phyloP scores from a whole-genome alignment of 2,797 vertebrate species.

The Graptemys geographica region DNA sequence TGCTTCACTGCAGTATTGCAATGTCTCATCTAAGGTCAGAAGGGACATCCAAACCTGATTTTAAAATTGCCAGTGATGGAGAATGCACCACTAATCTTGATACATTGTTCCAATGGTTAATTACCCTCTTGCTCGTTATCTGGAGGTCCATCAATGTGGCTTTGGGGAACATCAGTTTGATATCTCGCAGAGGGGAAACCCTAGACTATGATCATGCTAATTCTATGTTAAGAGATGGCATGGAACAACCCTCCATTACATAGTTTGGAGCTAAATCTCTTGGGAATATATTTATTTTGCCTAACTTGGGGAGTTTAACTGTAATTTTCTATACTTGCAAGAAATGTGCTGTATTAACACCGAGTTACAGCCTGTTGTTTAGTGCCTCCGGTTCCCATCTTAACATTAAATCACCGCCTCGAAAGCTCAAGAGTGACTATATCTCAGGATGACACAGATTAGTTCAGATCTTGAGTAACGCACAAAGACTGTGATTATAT shows the following conservation, averaged over 20 bases:
- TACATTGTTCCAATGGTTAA: background rate
- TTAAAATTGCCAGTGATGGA: background rate
- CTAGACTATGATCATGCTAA: too few species aligned
- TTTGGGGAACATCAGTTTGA: background rate
- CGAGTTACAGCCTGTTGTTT: background rate
- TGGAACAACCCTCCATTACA: background rate
- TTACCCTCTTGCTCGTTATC: background rate
- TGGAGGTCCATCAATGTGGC: background rate
- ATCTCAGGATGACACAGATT: background rate
- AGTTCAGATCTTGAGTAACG: constrained; percentile 23
- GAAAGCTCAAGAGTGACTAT: background rate
- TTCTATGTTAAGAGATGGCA: background rate
- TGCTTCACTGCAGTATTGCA: fast-evolving
- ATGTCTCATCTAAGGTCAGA: background rate
- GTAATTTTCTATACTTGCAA: constrained; percentile 4
- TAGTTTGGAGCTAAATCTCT: constrained; percentile 2
- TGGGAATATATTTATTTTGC: constrained; percentile 38
- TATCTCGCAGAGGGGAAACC: background rate
- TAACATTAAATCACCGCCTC: background rate
- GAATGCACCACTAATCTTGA: background rate
- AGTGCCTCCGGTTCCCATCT: background rate
- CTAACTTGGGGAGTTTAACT: constrained; percentile 14
- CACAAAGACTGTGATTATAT: background rate
- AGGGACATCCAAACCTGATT: background rate
- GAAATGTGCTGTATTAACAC: background rate